Percentiles rank a stretch among this genome's conserved stretches.
phyloP scores from a whole-genome alignment of 1,140 invertebrate genomes.

The Polypedilum pembai region DNA sequence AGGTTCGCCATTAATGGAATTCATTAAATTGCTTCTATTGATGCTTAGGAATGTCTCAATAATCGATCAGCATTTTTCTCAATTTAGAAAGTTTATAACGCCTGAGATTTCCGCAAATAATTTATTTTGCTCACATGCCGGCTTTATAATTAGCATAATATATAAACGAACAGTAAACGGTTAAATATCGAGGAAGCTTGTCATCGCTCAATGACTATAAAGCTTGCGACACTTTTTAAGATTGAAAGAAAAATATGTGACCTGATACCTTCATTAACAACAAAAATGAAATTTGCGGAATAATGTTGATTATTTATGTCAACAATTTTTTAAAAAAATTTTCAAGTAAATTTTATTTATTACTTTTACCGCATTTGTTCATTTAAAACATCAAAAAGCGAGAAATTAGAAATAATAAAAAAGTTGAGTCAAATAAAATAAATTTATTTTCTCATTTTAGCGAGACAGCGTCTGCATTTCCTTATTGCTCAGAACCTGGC shows the following conservation, averaged over 20 bases:
- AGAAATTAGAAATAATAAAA: too few species aligned
- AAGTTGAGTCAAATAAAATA: too few species aligned
- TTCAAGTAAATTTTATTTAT: too few species aligned
- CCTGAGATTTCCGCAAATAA: constrained; percentile 34
- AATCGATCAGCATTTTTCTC: constrained; percentile 33
- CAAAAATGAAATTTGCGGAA: too few species aligned
- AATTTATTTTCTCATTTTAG: constrained; percentile 38
- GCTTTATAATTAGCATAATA: constrained; percentile 33
- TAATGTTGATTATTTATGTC: too few species aligned
- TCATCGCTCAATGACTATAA: too few species aligned
- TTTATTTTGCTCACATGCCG: constrained; percentile 38
- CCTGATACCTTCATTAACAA: too few species aligned
- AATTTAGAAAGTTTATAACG: constrained; percentile 34
- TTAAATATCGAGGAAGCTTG: constrained; percentile 32
- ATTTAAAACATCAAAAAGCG: too few species aligned
- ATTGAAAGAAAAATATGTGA: too few species aligned
- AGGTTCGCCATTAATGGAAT: not conserved
- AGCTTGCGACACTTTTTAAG: too few species aligned
- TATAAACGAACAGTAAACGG: constrained; percentile 34
- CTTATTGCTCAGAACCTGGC: constrained; percentile 45
- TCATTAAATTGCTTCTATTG: not conserved
- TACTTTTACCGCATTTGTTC: too few species aligned
- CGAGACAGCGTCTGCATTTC: constrained; percentile 44
- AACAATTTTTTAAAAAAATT: too few species aligned
- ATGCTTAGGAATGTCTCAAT: constrained; percentile 29